A percentile compares a stretch with the other conserved stretches of the same genome.
phyloP scores from a whole-genome alignment of 2,888 invertebrate genomes.

The Plusia festucae region DNA sequence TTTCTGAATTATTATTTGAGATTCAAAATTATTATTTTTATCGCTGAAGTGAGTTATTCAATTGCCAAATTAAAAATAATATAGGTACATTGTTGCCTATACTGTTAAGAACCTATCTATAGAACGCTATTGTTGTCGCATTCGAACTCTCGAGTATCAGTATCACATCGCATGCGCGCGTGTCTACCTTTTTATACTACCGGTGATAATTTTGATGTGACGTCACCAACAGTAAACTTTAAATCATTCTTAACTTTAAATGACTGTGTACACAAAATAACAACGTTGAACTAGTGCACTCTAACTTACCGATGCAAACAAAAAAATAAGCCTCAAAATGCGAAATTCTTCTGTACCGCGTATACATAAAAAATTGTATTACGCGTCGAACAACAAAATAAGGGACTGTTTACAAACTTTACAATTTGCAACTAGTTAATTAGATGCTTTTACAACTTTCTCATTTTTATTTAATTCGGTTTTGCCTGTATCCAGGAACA shows the following conservation, averaged over 20 bases:
- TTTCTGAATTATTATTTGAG: neutral
- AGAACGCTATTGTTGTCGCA: constrained; percentile 39
- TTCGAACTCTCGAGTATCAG: constrained; percentile 62
- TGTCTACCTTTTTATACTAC: constrained; percentile 82
- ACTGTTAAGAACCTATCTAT: neutral
- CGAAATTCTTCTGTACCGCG: neutral
- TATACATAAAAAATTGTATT: neutral
- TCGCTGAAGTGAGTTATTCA: neutral
- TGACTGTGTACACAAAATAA: constrained; percentile 67
- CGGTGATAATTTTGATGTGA: constrained; percentile 81
- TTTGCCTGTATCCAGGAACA: neutral
- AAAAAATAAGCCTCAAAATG: constrained; percentile 24
- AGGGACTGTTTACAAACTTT: neutral
- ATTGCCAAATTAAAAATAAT: neutral
- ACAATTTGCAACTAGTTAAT: neutral
- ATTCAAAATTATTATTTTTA: neutral
- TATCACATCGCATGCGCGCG: constrained; percentile 75
- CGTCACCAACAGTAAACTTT: constrained; percentile 71
- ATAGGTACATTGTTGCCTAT: neutral
- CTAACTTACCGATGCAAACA: constrained; percentile 32
- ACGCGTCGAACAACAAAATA: neutral
- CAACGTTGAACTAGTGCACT: constrained; percentile 67
- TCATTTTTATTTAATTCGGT: neutral
- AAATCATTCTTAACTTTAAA: constrained; percentile 72
- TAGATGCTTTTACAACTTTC: neutral